Evolutionary conservation across 2,113 vertebrate species (phyloP).

Genomic region (Pachycephala philippinensis): DNA sequence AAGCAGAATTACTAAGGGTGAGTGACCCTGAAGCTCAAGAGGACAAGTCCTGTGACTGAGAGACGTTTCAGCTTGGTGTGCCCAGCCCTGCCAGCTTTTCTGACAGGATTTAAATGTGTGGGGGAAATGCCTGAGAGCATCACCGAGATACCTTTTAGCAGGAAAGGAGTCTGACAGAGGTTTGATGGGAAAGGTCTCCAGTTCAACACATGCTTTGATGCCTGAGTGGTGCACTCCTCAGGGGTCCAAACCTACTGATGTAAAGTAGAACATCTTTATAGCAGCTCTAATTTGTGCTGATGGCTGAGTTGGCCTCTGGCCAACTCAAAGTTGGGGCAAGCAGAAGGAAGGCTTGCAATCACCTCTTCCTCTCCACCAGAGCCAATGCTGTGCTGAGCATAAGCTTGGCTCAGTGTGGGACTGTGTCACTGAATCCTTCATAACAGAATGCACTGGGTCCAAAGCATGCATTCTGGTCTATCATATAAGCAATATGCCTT

Average conservation of each 20-base stretch:
- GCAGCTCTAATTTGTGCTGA: constrained; percentile 50
- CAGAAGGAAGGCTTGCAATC: constrained; percentile 55
- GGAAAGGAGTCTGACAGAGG: neutral
- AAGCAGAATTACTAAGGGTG: neutral
- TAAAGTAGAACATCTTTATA: constrained; percentile 43
- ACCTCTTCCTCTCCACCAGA: constrained; percentile 45
- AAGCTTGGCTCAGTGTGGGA: constrained; percentile 61
- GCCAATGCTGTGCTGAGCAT: constrained; percentile 6
- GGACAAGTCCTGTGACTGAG: neutral
- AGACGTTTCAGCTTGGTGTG: neutral
- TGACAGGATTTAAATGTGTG: neutral
- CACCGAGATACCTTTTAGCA: neutral
- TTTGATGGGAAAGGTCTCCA: constrained; percentile 29
- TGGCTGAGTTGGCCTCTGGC: constrained; percentile 38
- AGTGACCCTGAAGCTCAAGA: neutral
- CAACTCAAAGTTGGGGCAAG: constrained; percentile 36
- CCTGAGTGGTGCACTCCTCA: constrained; percentile 1
- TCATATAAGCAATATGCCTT: constrained; percentile 72
- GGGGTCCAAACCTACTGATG: constrained; percentile 38
- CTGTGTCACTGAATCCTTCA: constrained; percentile 50
- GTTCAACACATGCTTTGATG: constrained; percentile 14
- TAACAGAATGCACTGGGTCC: constrained; percentile 48
- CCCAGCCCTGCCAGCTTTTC: neutral
- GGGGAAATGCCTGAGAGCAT: neutral
- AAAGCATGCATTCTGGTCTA: constrained; percentile 64